Conservation (phyloP, 2,797 vertebrate species). For the Hyperoplus immaculatus region DNA sequence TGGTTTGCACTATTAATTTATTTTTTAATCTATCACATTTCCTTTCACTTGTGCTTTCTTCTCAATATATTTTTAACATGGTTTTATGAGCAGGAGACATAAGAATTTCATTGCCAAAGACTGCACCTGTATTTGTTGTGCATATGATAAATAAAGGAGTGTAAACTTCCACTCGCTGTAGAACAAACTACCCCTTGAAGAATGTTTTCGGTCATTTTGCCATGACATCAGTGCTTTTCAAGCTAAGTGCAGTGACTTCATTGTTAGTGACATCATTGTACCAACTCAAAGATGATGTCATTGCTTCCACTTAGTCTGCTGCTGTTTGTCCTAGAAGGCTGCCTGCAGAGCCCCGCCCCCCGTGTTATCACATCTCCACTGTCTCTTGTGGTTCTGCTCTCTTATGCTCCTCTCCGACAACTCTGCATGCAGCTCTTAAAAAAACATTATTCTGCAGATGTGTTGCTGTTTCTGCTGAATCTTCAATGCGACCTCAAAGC, state of each 20-base stretch:
- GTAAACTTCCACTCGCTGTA: too few relatives aligned
- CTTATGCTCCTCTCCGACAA: background rate
- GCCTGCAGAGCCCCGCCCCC: slow-evolving; percentile 12
- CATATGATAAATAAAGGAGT: too few relatives aligned
- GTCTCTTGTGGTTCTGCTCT: background rate
- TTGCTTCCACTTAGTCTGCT: slow-evolving; percentile 41
- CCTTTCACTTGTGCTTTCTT: too few relatives aligned
- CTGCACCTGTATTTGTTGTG: too few relatives aligned
- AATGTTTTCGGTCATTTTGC: background rate
- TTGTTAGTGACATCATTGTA: slow-evolving; percentile 52
- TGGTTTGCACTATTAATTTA: too few relatives aligned
- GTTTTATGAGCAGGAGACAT: too few relatives aligned
- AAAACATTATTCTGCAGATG: slow-evolving; percentile 17
- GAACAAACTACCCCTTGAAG: too few relatives aligned
- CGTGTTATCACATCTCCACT: background rate
- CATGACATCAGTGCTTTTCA: slow-evolving; percentile 52
- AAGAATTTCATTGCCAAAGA: too few relatives aligned
- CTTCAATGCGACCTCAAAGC: slow-evolving; percentile 21
- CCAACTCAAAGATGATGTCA: slow-evolving; percentile 57
- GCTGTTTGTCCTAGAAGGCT: slow-evolving; percentile 36
- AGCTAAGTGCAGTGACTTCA: slow-evolving; percentile 54
- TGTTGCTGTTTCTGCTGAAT: slow-evolving; percentile 46
- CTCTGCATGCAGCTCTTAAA: slow-evolving; percentile 17
- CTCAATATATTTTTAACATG: too few relatives aligned
- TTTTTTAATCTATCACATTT: too few relatives aligned